These are phyloP conservation scores for Trisateles emortualis DNA, from an alignment of 2,888 invertebrate genomes.

Conservation along the genomic window DNA sequence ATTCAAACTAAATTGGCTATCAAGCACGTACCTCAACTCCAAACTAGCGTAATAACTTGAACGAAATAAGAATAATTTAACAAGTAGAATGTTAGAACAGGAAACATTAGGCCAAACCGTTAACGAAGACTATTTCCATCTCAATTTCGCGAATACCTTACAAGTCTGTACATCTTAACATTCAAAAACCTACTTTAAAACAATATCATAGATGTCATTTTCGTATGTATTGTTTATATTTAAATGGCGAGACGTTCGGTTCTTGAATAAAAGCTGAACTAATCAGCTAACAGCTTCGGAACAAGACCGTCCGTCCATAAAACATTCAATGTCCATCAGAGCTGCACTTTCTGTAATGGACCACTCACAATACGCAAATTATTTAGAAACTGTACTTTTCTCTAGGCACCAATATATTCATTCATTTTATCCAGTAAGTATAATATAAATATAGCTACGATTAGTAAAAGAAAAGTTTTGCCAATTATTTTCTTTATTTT, in stretches of 20 bases:
- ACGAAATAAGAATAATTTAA: conserved; percentile 9
- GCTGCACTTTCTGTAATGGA: conserved; percentile 28
- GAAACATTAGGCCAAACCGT: conserved; percentile 48
- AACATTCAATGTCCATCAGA: conserved; percentile 41
- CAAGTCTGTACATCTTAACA: conserved; percentile 1
- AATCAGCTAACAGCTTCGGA: conserved; percentile 55
- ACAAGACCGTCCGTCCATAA: conserved; percentile 40
- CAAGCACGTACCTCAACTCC: background rate
- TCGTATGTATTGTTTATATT: conserved; percentile 16
- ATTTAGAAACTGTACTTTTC: conserved; percentile 22
- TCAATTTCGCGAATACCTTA: conserved; percentile 55
- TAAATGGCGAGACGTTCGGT: conserved; percentile 42
- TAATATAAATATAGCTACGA: too few relatives aligned
- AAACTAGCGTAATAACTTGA: background rate
- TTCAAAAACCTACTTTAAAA: conserved; percentile 17
- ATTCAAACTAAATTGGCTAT: background rate
- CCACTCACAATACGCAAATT: conserved; percentile 26
- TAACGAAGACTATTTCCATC: conserved; percentile 58
- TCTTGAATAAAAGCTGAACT: conserved; percentile 59
- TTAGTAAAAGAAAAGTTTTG: too few relatives aligned
- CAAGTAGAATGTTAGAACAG: conserved; percentile 33
- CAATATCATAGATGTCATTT: conserved; percentile 16
- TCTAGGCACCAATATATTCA: too few relatives aligned
- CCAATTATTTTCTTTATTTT: too few relatives aligned
- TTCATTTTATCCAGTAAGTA: too few relatives aligned